A percentile compares a stretch with the other conserved stretches of the same genome.
Evolutionary conservation across 2,113 vertebrate genomes (phyloP).

Genomic region (Thermophis baileyi): DNA sequence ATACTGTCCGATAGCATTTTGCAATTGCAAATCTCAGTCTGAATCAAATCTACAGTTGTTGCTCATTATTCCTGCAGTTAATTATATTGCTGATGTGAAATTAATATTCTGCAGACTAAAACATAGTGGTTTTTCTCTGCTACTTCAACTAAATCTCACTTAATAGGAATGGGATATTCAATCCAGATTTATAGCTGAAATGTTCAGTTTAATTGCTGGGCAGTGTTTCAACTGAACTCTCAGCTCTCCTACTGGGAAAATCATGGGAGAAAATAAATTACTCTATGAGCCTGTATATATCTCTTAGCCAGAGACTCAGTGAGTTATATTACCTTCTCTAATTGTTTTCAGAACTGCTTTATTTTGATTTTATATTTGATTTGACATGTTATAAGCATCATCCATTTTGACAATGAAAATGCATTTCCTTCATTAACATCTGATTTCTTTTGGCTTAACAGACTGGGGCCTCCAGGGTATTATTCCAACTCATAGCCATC

Average conservation of each 20-base stretch:
- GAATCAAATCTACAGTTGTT: not conserved
- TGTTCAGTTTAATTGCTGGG: conserved; percentile 21
- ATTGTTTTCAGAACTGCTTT: conserved; percentile 25
- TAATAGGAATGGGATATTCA: conserved; percentile 14
- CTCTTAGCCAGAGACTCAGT: conserved; percentile 13
- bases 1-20: not conserved
- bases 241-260: conserved; percentile 30
- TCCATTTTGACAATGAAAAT: conserved; percentile 26
- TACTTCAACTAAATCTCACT: conserved; percentile 7
- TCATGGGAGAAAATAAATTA: conserved; percentile 34
- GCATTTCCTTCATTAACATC: conserved; percentile 9
- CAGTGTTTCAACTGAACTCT: conserved; percentile 26
- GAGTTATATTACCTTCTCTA: conserved; percentile 21
- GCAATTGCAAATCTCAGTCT: not conserved
- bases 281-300: conserved; percentile 11
- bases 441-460: conserved; percentile 21
- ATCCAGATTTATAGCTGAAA: conserved; percentile 21
- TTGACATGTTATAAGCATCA: conserved; percentile 5
- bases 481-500: not conserved
- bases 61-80: not conserved
- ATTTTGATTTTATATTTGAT: conserved; percentile 28
- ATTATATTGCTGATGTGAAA: not conserved
- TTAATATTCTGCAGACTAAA: not conserved
- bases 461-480: not conserved
- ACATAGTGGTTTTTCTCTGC: not conserved